Base-by-base conservation (phyloP, 2,888 invertebrate genomes). In the Maniola hyperantus region DNA sequence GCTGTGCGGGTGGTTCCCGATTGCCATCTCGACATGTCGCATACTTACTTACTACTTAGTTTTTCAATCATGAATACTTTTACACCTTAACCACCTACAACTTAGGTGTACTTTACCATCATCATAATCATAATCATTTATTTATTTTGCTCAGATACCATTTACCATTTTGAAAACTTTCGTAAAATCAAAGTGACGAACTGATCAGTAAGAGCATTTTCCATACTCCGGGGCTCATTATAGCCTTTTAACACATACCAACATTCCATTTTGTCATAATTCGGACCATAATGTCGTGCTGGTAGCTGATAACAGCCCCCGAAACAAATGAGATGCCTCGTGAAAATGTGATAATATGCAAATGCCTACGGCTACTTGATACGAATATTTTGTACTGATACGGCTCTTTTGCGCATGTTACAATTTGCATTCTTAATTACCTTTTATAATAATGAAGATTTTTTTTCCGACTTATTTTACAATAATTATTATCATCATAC, bases 241-340 rank as follows among this genome's bases (percentile, higher is more conserved):
- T 78, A 78, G 80, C 77, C 75, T 77, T 76, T 75, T 76, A 79
- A 61, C 77, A 79, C 79, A 76, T 79, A 76, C 77, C 81, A 81
- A 77, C 76, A 74, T 77, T 79, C 78, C 77, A 80, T 81, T 81
- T 80, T 79, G 79, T 80, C 81, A 82, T 84, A 81, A 61, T 81
- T 80, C 72, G 76, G 79, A 79, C 78, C 77, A 78, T 83, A 83
- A 86, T 82, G 80, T 54, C 76, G 77, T 76, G 77, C 77, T 77
- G 78, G 76, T 74, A 76, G 77, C 77, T 77, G 75, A 77, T 77
- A 83, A 85, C 83, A 79, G 79, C 81, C 79, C 79, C 73, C 77
- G 78, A 79, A 77, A 77, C 78, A 78, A 81, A 82, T 79, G 74
- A 78, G 77, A 81, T 77, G 74, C 75, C 72, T 74, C 76, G 64